Percentiles rank a stretch among this genome's conserved stretches.
Evolutionary conservation across 2,113 vertebrate species (phyloP).

Genomic region (Macrotus californicus): DNA sequence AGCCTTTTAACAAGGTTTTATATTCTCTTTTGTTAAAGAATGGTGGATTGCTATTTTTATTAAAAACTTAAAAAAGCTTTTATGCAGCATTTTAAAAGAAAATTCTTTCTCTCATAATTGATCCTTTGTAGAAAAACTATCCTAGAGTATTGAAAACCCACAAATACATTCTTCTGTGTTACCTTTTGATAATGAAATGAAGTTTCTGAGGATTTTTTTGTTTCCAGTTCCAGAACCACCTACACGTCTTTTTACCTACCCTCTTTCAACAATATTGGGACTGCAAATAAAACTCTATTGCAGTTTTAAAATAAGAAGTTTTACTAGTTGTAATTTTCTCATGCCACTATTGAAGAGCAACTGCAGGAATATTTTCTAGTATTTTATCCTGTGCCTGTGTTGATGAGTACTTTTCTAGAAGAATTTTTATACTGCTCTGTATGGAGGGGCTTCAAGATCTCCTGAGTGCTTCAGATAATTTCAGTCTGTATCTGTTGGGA

Average conservation of each 20-base stretch:
- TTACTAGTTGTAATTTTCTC: constrained; percentile 28
- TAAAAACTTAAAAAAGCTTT: not conserved
- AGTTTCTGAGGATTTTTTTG: not conserved
- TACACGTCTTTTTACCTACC: constrained; percentile 2
- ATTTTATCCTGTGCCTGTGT: constrained; percentile 15
- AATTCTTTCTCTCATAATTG: constrained; percentile 21
- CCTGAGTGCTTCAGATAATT: not conserved
- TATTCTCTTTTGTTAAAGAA: not conserved
- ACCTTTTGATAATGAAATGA: constrained; percentile 20
- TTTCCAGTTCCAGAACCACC: not conserved
- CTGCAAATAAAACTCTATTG: constrained; percentile 4
- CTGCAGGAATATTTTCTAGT: not conserved
- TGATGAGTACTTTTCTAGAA: constrained; percentile 29
- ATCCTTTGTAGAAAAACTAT: constrained; percentile 29
- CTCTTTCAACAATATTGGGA: not conserved
- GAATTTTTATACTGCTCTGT: constrained; percentile 37
- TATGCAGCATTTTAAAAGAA: constrained; percentile 21
- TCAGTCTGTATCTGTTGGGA: not conserved
- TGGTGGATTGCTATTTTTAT: not conserved
- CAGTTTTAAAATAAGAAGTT: constrained; percentile 28
- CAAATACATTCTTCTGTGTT: not conserved
- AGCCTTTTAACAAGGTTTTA: not conserved
- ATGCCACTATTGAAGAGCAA: constrained; percentile 21
- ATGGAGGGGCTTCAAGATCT: not conserved
- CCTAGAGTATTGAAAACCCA: not conserved